These are phyloP conservation scores for Prunella fulvescens DNA, from an alignment of 2,113 vertebrate genomes.

Conservation along the genomic window DNA sequence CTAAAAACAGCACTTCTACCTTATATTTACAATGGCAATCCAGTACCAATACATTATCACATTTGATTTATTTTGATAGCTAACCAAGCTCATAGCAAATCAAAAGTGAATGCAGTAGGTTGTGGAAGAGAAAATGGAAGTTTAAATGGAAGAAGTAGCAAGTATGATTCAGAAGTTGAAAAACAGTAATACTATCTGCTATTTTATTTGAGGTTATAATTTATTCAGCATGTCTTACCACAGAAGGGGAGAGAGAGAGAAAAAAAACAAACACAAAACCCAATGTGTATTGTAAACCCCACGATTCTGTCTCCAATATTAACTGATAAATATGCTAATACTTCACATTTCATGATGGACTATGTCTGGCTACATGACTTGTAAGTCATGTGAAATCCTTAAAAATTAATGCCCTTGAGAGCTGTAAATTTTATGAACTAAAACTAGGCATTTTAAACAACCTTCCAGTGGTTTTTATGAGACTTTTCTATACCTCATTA, in stretches of 20 bases:
- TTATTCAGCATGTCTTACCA: not conserved
- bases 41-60: not conserved
- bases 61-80: not conserved
- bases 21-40: not conserved
- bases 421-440: not conserved
- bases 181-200: not conserved
- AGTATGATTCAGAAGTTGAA: not conserved
- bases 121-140: not conserved
- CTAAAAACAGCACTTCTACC: not conserved
- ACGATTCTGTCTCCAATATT: not conserved
- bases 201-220: not conserved
- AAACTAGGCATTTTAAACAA: not conserved
- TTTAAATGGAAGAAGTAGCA: not conserved
- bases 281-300: not conserved
- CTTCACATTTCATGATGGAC: not conserved
- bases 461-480: not conserved
- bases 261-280: fast-evolving
- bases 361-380: not conserved
- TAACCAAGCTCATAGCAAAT: not conserved
- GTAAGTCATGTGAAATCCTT: not conserved
- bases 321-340: not conserved
- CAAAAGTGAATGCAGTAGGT: not conserved
- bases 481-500: not conserved
- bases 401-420: not conserved
- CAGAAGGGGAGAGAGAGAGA: not conserved